A percentile compares a stretch with the other conserved stretches of the same genome.
Evolutionary conservation across 2,113 vertebrate genomes (phyloP).

Genomic region (Zosterops hypoxanthus): DNA sequence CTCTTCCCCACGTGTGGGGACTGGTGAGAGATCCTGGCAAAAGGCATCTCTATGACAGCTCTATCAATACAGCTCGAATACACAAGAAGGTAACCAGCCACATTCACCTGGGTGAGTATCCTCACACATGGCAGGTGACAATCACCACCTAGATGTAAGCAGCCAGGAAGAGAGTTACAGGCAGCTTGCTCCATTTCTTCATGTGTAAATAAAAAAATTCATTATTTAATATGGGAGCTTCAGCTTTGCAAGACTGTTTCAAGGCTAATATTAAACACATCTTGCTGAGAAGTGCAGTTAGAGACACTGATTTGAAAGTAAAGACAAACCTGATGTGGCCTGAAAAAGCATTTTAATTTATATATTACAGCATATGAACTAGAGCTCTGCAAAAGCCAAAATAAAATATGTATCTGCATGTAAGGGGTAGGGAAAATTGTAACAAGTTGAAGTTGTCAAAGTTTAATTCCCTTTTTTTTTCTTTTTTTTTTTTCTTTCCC

Average conservation of each 20-base stretch:
- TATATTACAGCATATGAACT: neutral
- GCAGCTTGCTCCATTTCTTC: neutral
- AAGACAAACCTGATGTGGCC: neutral
- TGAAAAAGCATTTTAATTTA: neutral
- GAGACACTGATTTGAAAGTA: neutral
- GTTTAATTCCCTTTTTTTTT: neutral
- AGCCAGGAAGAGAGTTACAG: neutral
- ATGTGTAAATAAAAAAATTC: neutral
- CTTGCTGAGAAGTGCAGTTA: neutral
- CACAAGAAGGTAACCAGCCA: constrained; percentile 85
- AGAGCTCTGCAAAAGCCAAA: neutral
- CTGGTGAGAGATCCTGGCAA: constrained; percentile 85
- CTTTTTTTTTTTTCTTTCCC: neutral
- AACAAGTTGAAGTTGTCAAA: neutral
- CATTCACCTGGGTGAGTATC: constrained; percentile 87
- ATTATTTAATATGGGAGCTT: neutral
- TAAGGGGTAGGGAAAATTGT: neutral
- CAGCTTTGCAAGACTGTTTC: neutral
- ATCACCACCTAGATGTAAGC: neutral
- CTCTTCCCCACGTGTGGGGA: constrained; percentile 82
- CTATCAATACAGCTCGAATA: constrained; percentile 83
- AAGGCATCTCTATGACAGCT: constrained; percentile 84
- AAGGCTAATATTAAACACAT: neutral
- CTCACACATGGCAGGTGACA: rapidly evolving
- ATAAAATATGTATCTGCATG: neutral